Evolutionary conservation across 2,888 invertebrate species (phyloP).

Genomic region (Leucophenga montana): DNA sequence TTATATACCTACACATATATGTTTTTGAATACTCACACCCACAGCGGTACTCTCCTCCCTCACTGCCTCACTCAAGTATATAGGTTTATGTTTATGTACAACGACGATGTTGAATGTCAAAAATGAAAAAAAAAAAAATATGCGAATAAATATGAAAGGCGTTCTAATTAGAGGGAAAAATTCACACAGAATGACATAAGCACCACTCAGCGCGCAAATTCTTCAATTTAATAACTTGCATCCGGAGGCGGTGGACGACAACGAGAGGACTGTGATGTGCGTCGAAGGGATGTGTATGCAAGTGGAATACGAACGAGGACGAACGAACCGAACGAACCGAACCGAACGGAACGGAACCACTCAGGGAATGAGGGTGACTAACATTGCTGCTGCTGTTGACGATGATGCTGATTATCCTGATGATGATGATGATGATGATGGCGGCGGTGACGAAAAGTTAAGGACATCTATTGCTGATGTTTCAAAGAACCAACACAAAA

Average conservation of each 20-base stretch:
- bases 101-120: neutral
- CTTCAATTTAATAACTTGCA: constrained; percentile 68
- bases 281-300: neutral
- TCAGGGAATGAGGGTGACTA: no score
- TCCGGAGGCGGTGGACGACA: constrained; percentile 52
- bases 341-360: no score
- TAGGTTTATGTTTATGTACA: neutral
- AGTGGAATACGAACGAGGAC: neutral
- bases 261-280: neutral
- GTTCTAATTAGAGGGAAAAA: constrained; percentile 65
- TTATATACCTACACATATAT: neutral
- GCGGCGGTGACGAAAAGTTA: neutral
- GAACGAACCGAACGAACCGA: no score
- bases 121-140: neutral
- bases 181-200: constrained; percentile 56
- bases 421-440: neutral
- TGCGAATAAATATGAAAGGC: constrained; percentile 55
- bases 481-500: no score
- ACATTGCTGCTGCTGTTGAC: no score
- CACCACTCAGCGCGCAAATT: constrained; percentile 56
- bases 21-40: constrained; percentile 1
- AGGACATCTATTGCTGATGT: no score
- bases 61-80: no score
- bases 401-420: no score
- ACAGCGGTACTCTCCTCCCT: no score